Evolutionary conservation across 2,113 vertebrate species (phyloP), one percentile per base, ranked within the genome.

Genomic region (Amphiprion ocellaris): DNA sequence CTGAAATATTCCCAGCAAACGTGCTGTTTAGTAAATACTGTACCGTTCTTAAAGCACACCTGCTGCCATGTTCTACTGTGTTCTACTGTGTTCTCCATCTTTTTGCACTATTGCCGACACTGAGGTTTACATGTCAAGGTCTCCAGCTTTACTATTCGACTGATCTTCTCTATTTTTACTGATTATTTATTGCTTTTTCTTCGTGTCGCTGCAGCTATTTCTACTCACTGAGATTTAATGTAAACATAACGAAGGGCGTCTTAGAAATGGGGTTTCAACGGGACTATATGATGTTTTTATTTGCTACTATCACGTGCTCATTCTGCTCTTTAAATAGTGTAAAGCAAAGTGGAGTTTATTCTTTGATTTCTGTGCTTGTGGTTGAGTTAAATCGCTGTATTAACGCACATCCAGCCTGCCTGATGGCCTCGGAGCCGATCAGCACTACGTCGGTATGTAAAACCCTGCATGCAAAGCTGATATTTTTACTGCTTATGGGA

Each of bases 51-150:
- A 19, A 17, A 16, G 33, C 39, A 64, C 54, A 53, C 39, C 39
- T 63, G 41, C 41, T 33, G n/a, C 23, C 16, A 37, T 37, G 33
- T 37, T 37, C 33, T 37, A 37, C 33, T 67, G 39, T 37, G 33
- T 37, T 37, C 33, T 37, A 37, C 33, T 67, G 39, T 63, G 46
- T 78, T 60, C 72, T 65, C 58, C 73, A 37, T 82, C 16, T 66
- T 10, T 26, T 79, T 85, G 63, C 80, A 82, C 77, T 60, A 59
- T 30, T 62, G 33, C n/a, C 41, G 50, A 33, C 37, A 0, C 78
- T 64, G 62, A 77, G n/a, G 87, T 91, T 90, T 84, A 88, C 85
- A 81, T 2, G 4, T 61, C 4, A 4, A 52, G 64, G 76, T 82
- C 62, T 81, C 75, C 28, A 84, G 74, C 77, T 87, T 89, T 81